Percentiles rank a stretch among this genome's conserved stretches.
These are phyloP conservation scores for Galago senegalensis DNA, from an alignment of 2,797 vertebrate genomes.

Conservation along the genomic window DNA sequence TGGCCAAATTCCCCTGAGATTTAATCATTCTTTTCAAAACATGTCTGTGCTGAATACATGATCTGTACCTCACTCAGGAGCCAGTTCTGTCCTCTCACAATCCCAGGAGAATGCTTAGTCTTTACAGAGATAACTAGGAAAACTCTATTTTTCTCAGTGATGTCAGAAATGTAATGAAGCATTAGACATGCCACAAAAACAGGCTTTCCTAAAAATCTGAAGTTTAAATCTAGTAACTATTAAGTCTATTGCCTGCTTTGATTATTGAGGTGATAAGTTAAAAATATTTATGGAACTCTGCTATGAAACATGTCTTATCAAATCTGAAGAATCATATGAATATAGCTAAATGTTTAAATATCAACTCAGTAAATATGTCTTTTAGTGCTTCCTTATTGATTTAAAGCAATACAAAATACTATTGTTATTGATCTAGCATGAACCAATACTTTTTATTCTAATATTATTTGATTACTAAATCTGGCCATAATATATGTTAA, in stretches of 20 bases:
- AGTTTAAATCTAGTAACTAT: background rate
- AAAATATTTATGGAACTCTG: conserved; percentile 17
- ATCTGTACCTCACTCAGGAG: background rate
- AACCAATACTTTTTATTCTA: background rate
- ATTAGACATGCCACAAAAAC: background rate
- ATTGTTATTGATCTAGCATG: background rate
- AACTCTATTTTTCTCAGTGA: background rate
- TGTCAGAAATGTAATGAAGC: background rate
- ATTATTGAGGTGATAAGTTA: background rate
- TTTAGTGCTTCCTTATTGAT: conserved; percentile 14
- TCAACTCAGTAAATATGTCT: conserved; percentile 14
- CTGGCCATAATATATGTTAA: background rate
- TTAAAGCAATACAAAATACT: background rate
- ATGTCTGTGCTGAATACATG: background rate
- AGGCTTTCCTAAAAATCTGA: background rate
- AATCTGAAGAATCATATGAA: conserved; percentile 38
- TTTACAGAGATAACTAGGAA: background rate
- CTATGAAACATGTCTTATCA: background rate
- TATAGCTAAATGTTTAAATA: background rate
- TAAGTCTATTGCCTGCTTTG: background rate
- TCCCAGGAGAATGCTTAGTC: background rate
- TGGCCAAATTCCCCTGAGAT: background rate
- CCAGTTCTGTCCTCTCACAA: background rate
- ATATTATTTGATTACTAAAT: conserved; percentile 17
- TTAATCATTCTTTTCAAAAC: background rate